Percentiles rank a stretch among this genome's conserved stretches.
These are phyloP conservation scores for Micoletzkya japonica DNA, from an alignment of 2,888 invertebrate species.

Conservation along the genomic window DNA sequence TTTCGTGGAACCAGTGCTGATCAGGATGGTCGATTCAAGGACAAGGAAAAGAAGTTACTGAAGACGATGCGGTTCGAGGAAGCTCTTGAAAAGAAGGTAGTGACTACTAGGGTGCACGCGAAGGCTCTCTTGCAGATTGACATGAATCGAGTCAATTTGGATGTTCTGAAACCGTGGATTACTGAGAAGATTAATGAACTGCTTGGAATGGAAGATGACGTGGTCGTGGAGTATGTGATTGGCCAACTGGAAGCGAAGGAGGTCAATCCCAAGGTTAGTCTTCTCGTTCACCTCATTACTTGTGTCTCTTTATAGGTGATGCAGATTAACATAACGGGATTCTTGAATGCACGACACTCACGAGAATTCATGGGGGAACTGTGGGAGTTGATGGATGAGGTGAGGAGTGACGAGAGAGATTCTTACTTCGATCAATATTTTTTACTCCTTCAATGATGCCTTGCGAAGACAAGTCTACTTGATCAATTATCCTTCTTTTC, in stretches of 20 bases:
- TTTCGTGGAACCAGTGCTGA: constrained; percentile 86
- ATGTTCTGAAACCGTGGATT: constrained; percentile 98
- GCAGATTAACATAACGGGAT: constrained; percentile 99
- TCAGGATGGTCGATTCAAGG: constrained; percentile 98
- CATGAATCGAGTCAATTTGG: constrained; percentile 95
- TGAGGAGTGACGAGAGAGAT: not conserved
- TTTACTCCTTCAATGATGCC: too few species aligned
- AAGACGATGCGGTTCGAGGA: constrained; percentile 98
- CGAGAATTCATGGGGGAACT: constrained; percentile 95
- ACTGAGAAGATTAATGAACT: constrained; percentile 93
- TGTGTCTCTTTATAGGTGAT: constrained; percentile 70
- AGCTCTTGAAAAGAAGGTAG: constrained; percentile 85
- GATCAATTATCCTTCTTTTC: too few species aligned
- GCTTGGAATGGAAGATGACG: constrained; percentile 96
- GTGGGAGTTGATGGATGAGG: constrained; percentile 91
- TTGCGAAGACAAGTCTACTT: too few species aligned
- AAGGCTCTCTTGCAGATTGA: constrained; percentile 79
- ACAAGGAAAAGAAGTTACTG: constrained; percentile 97
- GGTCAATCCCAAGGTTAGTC: constrained; percentile 53
- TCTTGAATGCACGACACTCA: constrained; percentile 95
- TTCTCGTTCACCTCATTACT: too few species aligned
- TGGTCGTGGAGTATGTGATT: constrained; percentile 96
- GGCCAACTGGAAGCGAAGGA: constrained; percentile 90
- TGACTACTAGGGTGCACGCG: not conserved
- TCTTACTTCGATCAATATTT: too few species aligned